Evolutionary conservation across 1,140 invertebrate genomes (phyloP), one percentile per base, ranked within the genome.

Genomic region (Nautilus pompilius): DNA sequence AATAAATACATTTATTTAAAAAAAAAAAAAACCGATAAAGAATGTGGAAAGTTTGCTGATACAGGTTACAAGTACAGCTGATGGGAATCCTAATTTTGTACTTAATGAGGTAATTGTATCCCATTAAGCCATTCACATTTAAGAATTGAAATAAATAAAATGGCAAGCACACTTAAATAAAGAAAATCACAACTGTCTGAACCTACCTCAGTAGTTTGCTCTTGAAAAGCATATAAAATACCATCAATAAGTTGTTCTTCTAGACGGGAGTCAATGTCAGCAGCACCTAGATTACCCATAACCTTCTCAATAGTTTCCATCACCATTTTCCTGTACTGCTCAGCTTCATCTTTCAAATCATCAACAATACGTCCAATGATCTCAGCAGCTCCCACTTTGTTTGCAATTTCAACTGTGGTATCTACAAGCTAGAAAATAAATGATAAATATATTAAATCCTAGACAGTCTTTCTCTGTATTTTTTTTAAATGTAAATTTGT

Each of bases 271-370:
- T 99, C 97, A 54, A 99, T 97, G 80, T 99, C 97, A 0, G 95
- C 93, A 0, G 96, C 96, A 34, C 98, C 98, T 22, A 99, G 86
- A 82, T 98, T 96, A 5, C 92, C 93, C 88, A 99, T 95, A 62
- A 99, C 86, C 82, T 99, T 99, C 81, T 99, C 98, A 66, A 99
- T 99, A 0, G 95, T 99, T 82, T 99, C 98, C 95, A 99, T 99
- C 0, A 99, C 97, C 97, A 99, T 99, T 86, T 99, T 99, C 65
- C 98, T 87, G 82, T 99, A 99, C 75, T 98, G 95, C 82, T 99
- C 98, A 82, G 99, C 98, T 84, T 99, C 97, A 82, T 99, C 97
- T 84, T 99, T 99, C 33, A 99, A 84, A 84, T 99, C 97, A 76
- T 99, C 97, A 0, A 99, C 98, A 46, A 99, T 95, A 58, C 97